Evolutionary conservation across 2,888 invertebrate species (phyloP), one percentile per base, ranked within the genome.

Genomic region (Tenthredo scrophulariae): DNA sequence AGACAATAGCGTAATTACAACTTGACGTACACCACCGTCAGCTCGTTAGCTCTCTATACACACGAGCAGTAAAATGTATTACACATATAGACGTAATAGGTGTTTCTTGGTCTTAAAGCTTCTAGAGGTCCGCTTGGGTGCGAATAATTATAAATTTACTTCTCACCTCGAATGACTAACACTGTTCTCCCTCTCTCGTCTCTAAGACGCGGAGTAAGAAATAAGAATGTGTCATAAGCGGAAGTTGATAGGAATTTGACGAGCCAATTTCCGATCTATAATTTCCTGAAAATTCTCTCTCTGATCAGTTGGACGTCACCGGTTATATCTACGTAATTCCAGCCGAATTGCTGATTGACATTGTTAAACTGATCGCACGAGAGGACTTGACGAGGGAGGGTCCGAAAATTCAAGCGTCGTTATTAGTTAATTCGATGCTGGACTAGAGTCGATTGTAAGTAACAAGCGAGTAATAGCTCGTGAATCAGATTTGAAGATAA

Each of bases 151-250:
- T 67, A 67, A 83, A 83, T 83, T 67, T 70, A 46, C 83, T 83
- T 83, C 67, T 83, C 67, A 70, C 83, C 67, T 83, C 29, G 80
- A 80, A 80, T 80, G 65, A 80, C 80, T 80, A 80, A 80, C 62
- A 29, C 62, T 7, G 29, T 2, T 70, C 43, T 46, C n/a, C n/a
- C 67, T 33, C 33, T 67, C 67, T 33, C 29, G 15, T 67, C 33
- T 67, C 33, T 6, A 67, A 67, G 6, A 26, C 26, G 46, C 46
- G 65, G 2, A 7, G 18, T 18, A 33, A 29, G 65, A 33, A n/a
- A 54, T n/a, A 37, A 37, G 0, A 15, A 33, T 33, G 33, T 33
- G 67, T 67, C 67, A 67, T 18, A 67, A 67, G 18, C 67, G 33
- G 33, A 67, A 67, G 67, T 10, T 13, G 22, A 10, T 62, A 13